A percentile compares a stretch with the other conserved stretches of the same genome.
phyloP scores from a whole-genome alignment of 2,113 vertebrate species.

The Pseudonaja textilis region DNA sequence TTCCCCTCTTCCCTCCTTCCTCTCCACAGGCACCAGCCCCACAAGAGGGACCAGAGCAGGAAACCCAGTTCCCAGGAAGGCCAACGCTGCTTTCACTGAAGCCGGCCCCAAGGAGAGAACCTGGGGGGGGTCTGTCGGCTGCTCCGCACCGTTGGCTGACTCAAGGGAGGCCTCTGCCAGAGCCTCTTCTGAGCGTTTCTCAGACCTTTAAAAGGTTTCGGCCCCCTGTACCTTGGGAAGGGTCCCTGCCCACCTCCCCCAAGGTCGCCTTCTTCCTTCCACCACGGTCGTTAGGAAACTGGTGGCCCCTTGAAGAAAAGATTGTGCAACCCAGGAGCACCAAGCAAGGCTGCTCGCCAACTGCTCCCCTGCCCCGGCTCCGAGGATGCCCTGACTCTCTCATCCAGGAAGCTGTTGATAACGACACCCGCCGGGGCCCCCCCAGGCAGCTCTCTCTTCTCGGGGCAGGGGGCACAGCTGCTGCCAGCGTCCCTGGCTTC shows the following conservation, averaged over 20 bases:
- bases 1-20: background rate
- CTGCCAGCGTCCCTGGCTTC: background rate
- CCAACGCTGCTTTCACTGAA: background rate
- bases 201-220: background rate
- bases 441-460: background rate
- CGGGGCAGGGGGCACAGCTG: background rate
- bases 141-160: accelerated
- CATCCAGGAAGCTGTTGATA: background rate
- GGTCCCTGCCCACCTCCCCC: background rate
- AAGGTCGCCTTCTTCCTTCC: background rate
- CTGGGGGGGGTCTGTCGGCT: background rate
- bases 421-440: background rate
- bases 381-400: background rate
- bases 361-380: background rate
- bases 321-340: background rate
- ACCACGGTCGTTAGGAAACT: background rate
- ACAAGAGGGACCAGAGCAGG: background rate
- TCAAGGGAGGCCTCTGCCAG: background rate
- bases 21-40: background rate
- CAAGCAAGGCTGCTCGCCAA: background rate
- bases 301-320: background rate
- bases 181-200: background rate
- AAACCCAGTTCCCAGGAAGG: background rate
- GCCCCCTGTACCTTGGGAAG: background rate
- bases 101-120: background rate